These are phyloP conservation scores for Procambarus clarkii DNA, from an alignment of 1,140 invertebrate genomes.

Conservation along the genomic window DNA sequence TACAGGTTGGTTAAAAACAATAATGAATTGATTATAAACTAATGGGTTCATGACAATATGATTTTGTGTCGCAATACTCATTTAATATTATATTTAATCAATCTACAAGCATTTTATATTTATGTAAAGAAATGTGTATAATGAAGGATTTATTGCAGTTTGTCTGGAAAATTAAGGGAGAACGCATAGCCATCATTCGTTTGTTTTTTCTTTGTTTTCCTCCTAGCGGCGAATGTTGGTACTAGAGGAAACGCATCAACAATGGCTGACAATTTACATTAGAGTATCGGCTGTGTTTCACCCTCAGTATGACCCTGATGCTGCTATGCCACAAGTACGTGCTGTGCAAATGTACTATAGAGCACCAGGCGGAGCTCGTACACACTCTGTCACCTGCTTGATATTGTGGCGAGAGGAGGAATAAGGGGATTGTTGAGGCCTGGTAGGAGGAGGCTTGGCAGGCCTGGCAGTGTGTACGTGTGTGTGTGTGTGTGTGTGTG, in stretches of 20 bases:
- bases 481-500: too few species aligned
- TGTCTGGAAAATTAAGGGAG: neutral
- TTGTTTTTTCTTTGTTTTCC: conserved; percentile 24
- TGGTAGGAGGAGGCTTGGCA: too few species aligned
- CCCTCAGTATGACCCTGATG: conserved; percentile 19
- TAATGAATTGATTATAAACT: too few species aligned
- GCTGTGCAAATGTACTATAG: neutral
- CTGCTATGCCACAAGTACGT: conserved; percentile 53
- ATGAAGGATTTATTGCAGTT: too few species aligned
- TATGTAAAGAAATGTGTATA: too few species aligned
- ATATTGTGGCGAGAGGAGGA: neutral
- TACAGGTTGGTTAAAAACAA: too few species aligned
- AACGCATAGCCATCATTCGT: neutral
- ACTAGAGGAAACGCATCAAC: conserved; percentile 55
- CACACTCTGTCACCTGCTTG: neutral
- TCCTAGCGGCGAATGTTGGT: conserved; percentile 31
- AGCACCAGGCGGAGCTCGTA: neutral
- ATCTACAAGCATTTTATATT: too few species aligned
- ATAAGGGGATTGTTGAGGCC: neutral
- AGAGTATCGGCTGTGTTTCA: conserved; percentile 13
- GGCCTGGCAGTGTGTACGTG: too few species aligned
- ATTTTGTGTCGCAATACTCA: too few species aligned
- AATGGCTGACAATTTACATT: conserved; percentile 49
- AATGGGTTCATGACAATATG: too few species aligned
- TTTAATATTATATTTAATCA: too few species aligned